These are phyloP conservation scores for Ictidomys tridecemlineatus DNA, from an alignment of 2,113 vertebrate genomes.

Conservation along the genomic window DNA sequence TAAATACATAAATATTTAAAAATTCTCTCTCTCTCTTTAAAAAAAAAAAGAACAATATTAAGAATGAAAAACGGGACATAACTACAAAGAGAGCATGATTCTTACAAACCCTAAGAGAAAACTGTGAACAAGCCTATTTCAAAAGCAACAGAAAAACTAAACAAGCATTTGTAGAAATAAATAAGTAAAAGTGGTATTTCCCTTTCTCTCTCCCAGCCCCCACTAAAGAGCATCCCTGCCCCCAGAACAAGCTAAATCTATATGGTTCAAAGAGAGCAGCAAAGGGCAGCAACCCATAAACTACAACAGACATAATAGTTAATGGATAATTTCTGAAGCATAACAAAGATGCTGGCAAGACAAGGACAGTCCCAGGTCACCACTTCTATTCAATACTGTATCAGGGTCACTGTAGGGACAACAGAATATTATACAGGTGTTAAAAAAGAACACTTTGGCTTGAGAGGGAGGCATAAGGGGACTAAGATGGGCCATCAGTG, in stretches of 20 bases:
- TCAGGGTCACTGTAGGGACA: too few species aligned
- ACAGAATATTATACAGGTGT: background rate
- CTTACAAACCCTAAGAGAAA: background rate
- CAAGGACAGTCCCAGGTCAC: background rate
- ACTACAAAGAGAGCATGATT: background rate
- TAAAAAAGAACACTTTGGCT: background rate
- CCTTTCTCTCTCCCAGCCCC: too few species aligned
- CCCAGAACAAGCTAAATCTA: background rate
- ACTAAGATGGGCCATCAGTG: background rate
- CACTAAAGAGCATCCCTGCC: background rate
- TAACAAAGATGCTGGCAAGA: background rate
- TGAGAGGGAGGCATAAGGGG: too few species aligned
- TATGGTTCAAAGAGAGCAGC: background rate
- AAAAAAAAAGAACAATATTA: background rate
- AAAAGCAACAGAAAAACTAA: background rate
- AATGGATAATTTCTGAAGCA: background rate
- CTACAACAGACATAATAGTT: background rate
- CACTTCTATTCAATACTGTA: background rate
- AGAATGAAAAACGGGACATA: background rate
- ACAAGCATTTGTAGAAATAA: constrained; percentile 12
- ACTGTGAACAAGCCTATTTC: constrained; percentile 12
- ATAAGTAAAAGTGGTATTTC: background rate
- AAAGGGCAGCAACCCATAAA: background rate
- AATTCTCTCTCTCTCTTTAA: too few species aligned
- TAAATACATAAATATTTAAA: too few species aligned